Conservation (phyloP, 2,113 vertebrate genomes). For the Grantiella picta region DNA sequence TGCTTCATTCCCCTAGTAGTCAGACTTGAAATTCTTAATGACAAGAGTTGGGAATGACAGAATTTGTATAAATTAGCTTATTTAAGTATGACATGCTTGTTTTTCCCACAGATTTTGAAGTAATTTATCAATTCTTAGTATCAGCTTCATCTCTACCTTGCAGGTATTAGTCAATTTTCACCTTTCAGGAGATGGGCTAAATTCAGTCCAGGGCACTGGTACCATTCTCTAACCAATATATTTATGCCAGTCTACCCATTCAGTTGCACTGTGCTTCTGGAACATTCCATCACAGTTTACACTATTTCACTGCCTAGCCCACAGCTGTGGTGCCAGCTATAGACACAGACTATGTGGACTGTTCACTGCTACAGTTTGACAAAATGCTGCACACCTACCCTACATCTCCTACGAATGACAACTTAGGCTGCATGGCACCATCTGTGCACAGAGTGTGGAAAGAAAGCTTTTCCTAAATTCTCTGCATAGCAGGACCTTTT, state of each 20-base stretch:
- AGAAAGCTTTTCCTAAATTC: not conserved
- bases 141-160: not conserved
- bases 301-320: not conserved
- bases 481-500: not conserved
- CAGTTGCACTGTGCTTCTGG: not conserved
- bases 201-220: not conserved
- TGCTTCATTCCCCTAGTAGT: not conserved
- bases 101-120: not conserved
- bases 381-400: not conserved
- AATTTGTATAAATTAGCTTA: not conserved
- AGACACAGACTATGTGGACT: not conserved
- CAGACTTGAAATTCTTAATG: not conserved
- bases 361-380: not conserved
- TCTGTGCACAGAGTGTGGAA: not conserved
- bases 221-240: not conserved
- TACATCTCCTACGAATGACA: not conserved
- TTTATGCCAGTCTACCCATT: not conserved
- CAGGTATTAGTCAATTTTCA: not conserved
- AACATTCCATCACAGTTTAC: not conserved
- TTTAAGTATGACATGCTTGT: not conserved
- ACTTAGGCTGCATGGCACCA: fast-evolving
- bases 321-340: fast-evolving
- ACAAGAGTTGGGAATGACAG: not conserved
- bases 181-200: not conserved
- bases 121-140: not conserved